A percentile compares a stretch with the other conserved stretches of the same genome.
Conservation (phyloP, 1,140 invertebrate species). For the Caligus rogercresseyi region DNA sequence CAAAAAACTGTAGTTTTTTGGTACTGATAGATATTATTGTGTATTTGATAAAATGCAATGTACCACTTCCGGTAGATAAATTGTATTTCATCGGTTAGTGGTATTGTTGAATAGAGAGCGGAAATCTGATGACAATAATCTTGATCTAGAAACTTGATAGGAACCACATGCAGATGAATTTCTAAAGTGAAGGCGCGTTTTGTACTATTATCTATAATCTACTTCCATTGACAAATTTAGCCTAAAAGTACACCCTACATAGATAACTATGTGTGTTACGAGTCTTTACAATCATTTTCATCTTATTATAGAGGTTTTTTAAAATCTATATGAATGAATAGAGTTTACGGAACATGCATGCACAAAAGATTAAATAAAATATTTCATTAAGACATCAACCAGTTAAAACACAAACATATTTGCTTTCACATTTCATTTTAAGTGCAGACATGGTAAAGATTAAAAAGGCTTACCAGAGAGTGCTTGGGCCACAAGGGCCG, state of each 20-base stretch:
- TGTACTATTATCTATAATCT: no score
- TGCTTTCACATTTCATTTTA: neutral
- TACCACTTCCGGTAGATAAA: neutral
- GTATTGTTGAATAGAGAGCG: no score
- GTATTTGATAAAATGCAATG: neutral
- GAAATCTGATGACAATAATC: no score
- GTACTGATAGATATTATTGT: neutral
- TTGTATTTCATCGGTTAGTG: no score
- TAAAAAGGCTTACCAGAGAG: neutral
- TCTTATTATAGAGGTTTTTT: neutral
- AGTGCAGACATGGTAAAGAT: neutral
- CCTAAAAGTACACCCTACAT: no score
- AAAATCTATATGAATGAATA: neutral
- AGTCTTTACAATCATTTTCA: neutral
- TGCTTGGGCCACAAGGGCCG: neutral
- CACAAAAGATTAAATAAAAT: neutral
- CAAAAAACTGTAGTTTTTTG: neutral
- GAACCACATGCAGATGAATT: no score
- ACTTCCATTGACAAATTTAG: no score
- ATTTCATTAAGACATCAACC: neutral
- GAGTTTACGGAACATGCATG: neutral
- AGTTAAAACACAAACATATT: neutral
- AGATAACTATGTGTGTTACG: no score
- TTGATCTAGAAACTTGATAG: no score
- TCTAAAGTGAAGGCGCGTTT: no score